These are phyloP conservation scores for Pseudopleuronectes americanus DNA, from an alignment of 2,797 vertebrate genomes.

Conservation along the genomic window DNA sequence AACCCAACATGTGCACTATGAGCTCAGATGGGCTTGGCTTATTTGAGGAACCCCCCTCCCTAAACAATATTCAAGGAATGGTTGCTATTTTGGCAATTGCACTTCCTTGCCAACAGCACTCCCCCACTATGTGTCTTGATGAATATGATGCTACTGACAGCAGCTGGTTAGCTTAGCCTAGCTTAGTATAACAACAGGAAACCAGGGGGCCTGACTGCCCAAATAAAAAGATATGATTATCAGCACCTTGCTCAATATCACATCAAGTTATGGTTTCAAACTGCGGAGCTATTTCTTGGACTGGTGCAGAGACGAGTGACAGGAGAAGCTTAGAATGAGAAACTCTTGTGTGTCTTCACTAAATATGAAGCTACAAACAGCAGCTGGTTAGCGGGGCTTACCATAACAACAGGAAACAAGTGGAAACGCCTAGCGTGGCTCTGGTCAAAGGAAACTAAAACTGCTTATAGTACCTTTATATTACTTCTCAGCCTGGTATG, in stretches of 20 bases:
- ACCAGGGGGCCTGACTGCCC: too few species aligned
- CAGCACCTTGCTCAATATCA: too few species aligned
- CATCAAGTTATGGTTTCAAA: too few species aligned
- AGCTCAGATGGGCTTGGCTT: slow-evolving; percentile 6
- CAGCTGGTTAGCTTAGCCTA: slow-evolving; percentile 6
- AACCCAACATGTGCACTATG: slow-evolving; percentile 8
- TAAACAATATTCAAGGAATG: background rate
- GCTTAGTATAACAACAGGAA: background rate
- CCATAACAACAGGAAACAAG: background rate
- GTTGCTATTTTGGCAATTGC: slow-evolving; percentile 1
- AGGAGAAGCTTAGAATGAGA: too few species aligned
- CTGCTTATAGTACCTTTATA: too few species aligned
- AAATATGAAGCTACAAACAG: background rate
- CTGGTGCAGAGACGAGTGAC: too few species aligned
- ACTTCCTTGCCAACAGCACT: background rate
- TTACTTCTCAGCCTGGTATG: too few species aligned
- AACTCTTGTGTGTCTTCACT: background rate
- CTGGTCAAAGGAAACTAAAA: too few species aligned
- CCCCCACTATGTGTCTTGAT: background rate
- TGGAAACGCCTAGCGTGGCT: too few species aligned
- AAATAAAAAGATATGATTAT: too few species aligned
- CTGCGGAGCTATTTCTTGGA: too few species aligned
- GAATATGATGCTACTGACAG: background rate
- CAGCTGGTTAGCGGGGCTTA: slow-evolving; percentile 8
- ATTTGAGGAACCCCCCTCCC: background rate